Base-by-base conservation (phyloP, 1,140 invertebrate genomes). In the Halictus rubicundus region DNA sequence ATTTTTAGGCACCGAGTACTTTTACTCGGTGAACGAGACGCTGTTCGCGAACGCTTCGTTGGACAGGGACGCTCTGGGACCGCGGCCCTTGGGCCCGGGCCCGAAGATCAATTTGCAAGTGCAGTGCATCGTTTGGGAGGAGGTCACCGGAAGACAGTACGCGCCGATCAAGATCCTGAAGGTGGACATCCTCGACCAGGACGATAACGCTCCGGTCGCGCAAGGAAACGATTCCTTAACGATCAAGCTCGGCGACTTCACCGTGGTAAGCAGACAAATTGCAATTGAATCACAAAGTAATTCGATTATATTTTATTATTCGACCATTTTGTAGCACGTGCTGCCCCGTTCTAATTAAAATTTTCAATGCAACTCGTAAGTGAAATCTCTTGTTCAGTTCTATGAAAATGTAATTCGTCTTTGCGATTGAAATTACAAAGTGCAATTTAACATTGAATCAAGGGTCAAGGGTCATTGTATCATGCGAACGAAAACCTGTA, bases 151-250 rank as follows among this genome's bases (percentile, higher is more conserved):
- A 0, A 65, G 60, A 12, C 87, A 90, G 59, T 78, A 90, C 65
- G 87, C 80, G 0, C 79, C 87, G 19, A 86, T 89, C 39, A 84
- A 85, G 52, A 84, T 85, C 1, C 39, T 93, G 23, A 23, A 49
- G 10, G 71, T 93, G 14, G 88, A 90, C 19, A 75, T 93, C 23
- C 71, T 93, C 46, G 93, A 94, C 80, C 81, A 93, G 42, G 91
- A 94, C 72, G 93, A 94, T 71, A 94, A 93, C 89, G 91, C 92
- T 8, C 93, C 93, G 0, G 70, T 88, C 0, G 84, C 85, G 14
- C 92, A 93, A 61, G 87, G 78, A 2, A 65, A 77, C 6, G 85
- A 86, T 61, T 82, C 68, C 2, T 89, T 79, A 49, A 72, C 88
- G 8, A 89, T 92, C 64, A 80, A 66, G 4, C 79, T 93, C 6